phyloP scores from a whole-genome alignment of 2,113 vertebrate genomes.

The Cryptomyrus ogoouensis region DNA sequence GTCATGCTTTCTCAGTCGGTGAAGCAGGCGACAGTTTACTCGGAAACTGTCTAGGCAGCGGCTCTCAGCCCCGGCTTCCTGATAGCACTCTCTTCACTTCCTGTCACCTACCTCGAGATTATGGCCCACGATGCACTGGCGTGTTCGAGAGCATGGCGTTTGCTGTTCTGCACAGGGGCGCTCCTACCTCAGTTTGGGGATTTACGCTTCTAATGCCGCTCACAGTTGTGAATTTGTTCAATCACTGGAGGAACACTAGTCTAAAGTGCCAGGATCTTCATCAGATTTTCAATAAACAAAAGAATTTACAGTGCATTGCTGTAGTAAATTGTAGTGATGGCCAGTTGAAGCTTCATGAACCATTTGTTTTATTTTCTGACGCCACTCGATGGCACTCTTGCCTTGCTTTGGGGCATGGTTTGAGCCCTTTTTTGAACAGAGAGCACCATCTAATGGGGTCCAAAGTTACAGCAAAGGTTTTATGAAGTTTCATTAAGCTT shows the following conservation, averaged over 20 bases:
- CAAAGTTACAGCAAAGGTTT: not conserved
- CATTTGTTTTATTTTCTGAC: not conserved
- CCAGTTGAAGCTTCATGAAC: not conserved
- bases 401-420: not conserved
- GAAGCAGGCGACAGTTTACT: not conserved
- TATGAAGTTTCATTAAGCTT: not conserved
- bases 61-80: not conserved
- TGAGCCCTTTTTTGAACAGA: not conserved
- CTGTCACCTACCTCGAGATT: not conserved
- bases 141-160: not conserved
- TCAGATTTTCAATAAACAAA: not conserved
- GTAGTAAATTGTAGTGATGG: not conserved
- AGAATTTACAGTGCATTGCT: not conserved
- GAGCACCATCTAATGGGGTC: not conserved
- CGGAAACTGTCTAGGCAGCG: not conserved
- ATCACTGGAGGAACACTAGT: not conserved
- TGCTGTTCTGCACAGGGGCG: not conserved
- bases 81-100: not conserved
- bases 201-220: not conserved
- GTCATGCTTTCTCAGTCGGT: not conserved
- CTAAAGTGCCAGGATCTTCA: not conserved
- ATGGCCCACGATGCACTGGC: not conserved
- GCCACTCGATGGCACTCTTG: not conserved
- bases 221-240: not conserved
- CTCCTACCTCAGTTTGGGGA: not conserved